Evolutionary conservation across 53 echinoderm and acorn worm genomes (phyloP), one percentile per base, ranked within the genome.

Genomic region (Henricia sp.): DNA sequence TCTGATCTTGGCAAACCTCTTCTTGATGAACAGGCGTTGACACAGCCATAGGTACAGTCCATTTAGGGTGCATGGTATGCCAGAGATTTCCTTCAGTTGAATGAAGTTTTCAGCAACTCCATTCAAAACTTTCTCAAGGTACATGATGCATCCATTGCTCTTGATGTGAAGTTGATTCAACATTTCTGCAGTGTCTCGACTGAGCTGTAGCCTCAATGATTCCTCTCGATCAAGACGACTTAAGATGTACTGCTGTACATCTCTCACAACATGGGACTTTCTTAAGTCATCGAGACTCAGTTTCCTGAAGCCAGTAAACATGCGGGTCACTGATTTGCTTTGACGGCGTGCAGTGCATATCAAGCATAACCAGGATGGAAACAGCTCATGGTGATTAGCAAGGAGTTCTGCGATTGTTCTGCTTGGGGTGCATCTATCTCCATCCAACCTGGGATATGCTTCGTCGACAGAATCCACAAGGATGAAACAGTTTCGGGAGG

Each of bases 291-390:
- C 99, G 20, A 99, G 89, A 30, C 99, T 99, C 21, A 99, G 77
- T 67, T 99, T 99, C 27, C 99, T 88, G 43, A 99, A 99, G 19
- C 99, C 99, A 62, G 99, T 99, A 82, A 99, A 99, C 95, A 99
- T 90, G 38, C 99, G 90, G 19, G 99, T 99, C 6, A 99, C 99
- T 37, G 85, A 72, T 59, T 99, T 99, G 77, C 99, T 99, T 73
- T 99, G 99, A 68, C 94, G 90, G 20, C 99, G 90, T 2, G 99
- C 99, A 68, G 92, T 99, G 72, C 99, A 99, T 48, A 99, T 84
- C 42, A 99, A 77, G 58, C 90, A 92, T 11, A 99, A 91, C 99
- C 99, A 99, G 1, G 91, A 90, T 64, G 99, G 99, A 67, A 99
- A 99, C 52, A 99, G 87, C 62, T 99, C 99, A 83, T 99, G 99